Evolutionary conservation across 2,888 invertebrate species (phyloP).

Genomic region (Andrena hattorfiana): DNA sequence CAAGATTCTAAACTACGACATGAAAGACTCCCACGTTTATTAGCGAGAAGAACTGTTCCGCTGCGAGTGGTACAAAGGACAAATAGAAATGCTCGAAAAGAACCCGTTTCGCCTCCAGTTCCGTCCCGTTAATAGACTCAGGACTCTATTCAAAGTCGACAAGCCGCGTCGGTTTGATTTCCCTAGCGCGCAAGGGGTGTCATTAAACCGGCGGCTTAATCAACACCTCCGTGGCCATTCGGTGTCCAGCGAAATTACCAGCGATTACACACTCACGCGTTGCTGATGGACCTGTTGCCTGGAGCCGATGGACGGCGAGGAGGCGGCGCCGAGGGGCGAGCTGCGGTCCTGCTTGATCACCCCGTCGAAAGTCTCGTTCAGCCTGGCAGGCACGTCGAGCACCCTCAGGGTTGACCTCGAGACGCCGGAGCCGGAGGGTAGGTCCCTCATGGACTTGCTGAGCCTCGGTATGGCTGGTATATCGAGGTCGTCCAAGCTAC

Average conservation of each 20-base stretch:
- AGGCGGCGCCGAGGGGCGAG: slow-evolving; percentile 75
- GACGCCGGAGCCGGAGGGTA: slow-evolving; percentile 73
- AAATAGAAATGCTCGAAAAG: too few species aligned
- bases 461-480: slow-evolving; percentile 81
- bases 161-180: slow-evolving; percentile 5
- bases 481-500: slow-evolving; percentile 80
- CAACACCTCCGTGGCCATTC: slow-evolving; percentile 36
- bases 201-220: slow-evolving; percentile 43
- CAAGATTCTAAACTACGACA: too few species aligned
- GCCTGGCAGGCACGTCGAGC: slow-evolving; percentile 72
- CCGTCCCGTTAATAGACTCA: background rate
- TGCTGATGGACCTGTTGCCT: slow-evolving; percentile 75
- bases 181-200: background rate
- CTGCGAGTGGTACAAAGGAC: too few species aligned
- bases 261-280: slow-evolving; percentile 67
- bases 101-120: background rate
- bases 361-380: slow-evolving; percentile 80
- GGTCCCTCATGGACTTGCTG: slow-evolving; percentile 78
- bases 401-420: slow-evolving; percentile 74
- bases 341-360: slow-evolving; percentile 75
- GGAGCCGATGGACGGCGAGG: slow-evolving; percentile 74
- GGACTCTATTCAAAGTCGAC: background rate
- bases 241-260: slow-evolving; percentile 21
- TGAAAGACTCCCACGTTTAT: too few species aligned
- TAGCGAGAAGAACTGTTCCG: too few species aligned